These are phyloP conservation scores for Corapipo altera DNA, from an alignment of 2,113 vertebrate genomes.

Conservation along the genomic window DNA sequence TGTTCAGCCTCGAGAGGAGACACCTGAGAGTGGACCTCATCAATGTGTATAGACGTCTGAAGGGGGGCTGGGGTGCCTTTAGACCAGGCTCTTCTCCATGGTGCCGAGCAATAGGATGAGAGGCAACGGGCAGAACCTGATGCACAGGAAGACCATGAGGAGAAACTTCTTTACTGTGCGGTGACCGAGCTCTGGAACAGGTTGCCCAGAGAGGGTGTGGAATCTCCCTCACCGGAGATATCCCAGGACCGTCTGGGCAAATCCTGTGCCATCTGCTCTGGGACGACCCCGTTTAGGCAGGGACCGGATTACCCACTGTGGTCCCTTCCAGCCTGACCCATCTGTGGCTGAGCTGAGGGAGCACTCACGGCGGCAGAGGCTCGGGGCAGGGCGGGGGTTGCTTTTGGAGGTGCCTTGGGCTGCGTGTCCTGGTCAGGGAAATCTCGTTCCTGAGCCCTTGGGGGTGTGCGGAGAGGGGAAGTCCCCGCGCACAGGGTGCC, in stretches of 20 bases:
- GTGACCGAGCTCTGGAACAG: not conserved
- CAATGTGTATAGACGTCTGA: not conserved
- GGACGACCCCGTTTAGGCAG: fast-evolving
- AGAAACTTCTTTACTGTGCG: fast-evolving
- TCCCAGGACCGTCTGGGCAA: fast-evolving
- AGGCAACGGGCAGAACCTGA: fast-evolving
- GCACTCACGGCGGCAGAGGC: not conserved
- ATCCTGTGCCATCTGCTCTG: fast-evolving
- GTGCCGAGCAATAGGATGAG: not conserved
- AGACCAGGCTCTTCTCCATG: not conserved
- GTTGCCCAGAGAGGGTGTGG: not conserved
- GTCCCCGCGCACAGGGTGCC: fast-evolving
- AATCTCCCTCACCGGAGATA: not conserved
- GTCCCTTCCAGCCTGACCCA: fast-evolving
- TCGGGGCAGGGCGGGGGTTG: not conserved
- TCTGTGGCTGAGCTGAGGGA: not conserved
- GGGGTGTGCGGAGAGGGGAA: fast-evolving
- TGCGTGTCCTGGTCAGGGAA: not conserved
- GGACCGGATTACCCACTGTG: not conserved
- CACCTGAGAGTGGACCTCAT: not conserved
- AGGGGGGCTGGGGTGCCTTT: not conserved
- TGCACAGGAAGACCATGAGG: not conserved
- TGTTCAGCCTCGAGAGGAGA: not conserved
- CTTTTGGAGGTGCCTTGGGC: not conserved
- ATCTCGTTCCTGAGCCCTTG: fast-evolving